phyloP scores from a whole-genome alignment of 2,888 invertebrate species.

The Gisinianus flammeolus region DNA sequence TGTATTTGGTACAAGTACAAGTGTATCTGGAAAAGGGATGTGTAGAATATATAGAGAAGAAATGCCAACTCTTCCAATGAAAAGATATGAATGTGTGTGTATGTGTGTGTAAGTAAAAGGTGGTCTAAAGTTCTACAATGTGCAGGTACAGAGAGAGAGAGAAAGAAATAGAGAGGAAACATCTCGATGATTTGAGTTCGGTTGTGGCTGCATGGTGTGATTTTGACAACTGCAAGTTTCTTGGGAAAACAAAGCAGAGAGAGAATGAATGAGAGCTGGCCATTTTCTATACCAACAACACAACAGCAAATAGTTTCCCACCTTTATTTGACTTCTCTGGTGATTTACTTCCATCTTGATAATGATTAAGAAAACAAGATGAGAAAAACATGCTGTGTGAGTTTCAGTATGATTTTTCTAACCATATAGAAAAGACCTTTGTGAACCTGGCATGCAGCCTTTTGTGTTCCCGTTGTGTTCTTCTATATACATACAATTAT shows the following conservation, averaged over 20 bases:
- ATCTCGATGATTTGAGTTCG: background rate
- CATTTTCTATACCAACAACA: conserved; percentile 34
- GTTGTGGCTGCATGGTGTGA: conserved; percentile 41
- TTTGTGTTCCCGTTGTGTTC: background rate
- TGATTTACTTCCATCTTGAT: conserved; percentile 44
- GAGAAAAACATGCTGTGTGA: conserved; percentile 33
- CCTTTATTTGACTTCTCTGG: conserved; percentile 39
- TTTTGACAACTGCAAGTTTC: conserved; percentile 47
- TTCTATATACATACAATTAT: background rate
- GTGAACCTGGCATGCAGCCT: background rate
- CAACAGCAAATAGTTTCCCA: conserved; percentile 42
- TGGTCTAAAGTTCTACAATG: background rate
- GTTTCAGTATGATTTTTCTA: conserved; percentile 2
- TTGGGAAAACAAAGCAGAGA: conserved; percentile 46
- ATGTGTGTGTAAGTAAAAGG: background rate
- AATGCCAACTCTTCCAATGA: background rate
- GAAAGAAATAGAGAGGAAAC: background rate
- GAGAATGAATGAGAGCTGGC: conserved; percentile 42
- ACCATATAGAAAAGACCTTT: background rate
- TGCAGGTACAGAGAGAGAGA: background rate
- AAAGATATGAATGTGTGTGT: background rate
- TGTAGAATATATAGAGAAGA: background rate
- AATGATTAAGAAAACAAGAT: conserved; percentile 42
- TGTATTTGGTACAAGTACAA: background rate
- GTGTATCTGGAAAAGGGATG: background rate